These are phyloP conservation scores for Smutsia temminckii DNA, from an alignment of 2,797 vertebrate species.

Conservation along the genomic window DNA sequence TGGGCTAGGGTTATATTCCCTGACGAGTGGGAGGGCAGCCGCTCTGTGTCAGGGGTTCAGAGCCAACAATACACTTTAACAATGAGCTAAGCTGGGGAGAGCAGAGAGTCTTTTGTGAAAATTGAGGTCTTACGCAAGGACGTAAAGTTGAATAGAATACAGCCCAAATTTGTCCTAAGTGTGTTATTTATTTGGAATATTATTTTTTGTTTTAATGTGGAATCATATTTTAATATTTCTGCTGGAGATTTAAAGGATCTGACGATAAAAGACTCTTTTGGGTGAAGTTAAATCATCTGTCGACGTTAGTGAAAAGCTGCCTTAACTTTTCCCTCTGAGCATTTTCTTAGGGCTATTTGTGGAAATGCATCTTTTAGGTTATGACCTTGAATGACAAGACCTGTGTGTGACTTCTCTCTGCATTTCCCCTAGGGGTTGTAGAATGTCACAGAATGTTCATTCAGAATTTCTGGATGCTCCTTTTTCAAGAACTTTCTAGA, in stretches of 20 bases:
- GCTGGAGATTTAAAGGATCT: neutral
- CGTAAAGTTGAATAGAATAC: neutral
- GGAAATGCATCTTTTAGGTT: neutral
- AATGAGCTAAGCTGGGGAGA: neutral
- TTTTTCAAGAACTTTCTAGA: slow-evolving; percentile 51
- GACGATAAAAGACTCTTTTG: neutral
- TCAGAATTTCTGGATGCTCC: slow-evolving; percentile 8
- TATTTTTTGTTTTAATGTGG: slow-evolving; percentile 34
- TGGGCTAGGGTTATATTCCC: neutral
- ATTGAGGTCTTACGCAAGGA: neutral
- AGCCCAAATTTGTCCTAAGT: neutral
- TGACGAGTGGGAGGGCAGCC: neutral
- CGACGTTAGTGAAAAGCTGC: neutral
- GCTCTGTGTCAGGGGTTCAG: neutral
- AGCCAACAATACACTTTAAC: neutral
- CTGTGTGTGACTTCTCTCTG: neutral
- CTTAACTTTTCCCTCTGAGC: slow-evolving; percentile 13
- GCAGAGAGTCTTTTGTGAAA: neutral
- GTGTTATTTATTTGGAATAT: neutral
- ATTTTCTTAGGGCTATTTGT: slow-evolving; percentile 48
- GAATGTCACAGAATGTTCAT: neutral
- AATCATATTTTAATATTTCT: slow-evolving; percentile 17
- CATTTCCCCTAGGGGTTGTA: neutral
- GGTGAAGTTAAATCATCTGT: neutral
- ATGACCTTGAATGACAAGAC: slow-evolving; percentile 38